A percentile compares a stretch with the other conserved stretches of the same genome.
Evolutionary conservation across 2,888 invertebrate genomes (phyloP).

Genomic region (Drosophila lutescens): DNA sequence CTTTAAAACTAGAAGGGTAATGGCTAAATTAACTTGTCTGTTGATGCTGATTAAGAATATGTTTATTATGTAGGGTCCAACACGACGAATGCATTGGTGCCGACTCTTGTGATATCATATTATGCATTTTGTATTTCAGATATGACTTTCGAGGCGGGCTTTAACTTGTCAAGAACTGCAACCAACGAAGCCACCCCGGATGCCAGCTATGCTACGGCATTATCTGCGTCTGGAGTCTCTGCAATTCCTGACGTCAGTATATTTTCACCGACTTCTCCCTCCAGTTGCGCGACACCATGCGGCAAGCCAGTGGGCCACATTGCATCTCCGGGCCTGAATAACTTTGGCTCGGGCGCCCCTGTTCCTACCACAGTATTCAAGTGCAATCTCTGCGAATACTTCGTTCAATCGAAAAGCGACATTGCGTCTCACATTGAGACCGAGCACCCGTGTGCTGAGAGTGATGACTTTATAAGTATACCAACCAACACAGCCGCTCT

Average conservation of each 20-base stretch:
- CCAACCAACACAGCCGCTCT: constrained; percentile 83
- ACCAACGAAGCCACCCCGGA: constrained; percentile 28
- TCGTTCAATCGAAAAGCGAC: constrained; percentile 81
- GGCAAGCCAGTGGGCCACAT: constrained; percentile 42
- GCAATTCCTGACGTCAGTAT: constrained; percentile 42
- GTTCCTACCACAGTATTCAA: constrained; percentile 82
- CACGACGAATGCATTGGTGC: too few species aligned
- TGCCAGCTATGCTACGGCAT: constrained; percentile 13
- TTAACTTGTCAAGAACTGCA: constrained; percentile 39
- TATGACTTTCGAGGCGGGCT: constrained; percentile 36
- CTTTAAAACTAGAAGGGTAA: too few species aligned
- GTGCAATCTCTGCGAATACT: constrained; percentile 83
- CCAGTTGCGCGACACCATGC: constrained; percentile 57
- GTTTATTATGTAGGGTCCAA: too few species aligned
- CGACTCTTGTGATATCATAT: too few species aligned
- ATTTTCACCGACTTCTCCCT: constrained; percentile 60
- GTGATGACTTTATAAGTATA: constrained; percentile 81
- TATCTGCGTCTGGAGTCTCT: constrained; percentile 4
- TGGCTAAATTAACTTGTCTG: too few species aligned
- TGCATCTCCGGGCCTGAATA: constrained; percentile 27
- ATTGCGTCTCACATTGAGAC: constrained; percentile 79
- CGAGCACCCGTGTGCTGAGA: constrained; percentile 73
- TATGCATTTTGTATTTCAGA: constrained; percentile 36
- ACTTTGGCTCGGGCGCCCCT: constrained; percentile 19
- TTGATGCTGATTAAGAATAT: too few species aligned